Percentiles rank a stretch among this genome's conserved stretches.
Conservation (phyloP, 1,140 invertebrate genomes). For the Meteorus sp. region DNA sequence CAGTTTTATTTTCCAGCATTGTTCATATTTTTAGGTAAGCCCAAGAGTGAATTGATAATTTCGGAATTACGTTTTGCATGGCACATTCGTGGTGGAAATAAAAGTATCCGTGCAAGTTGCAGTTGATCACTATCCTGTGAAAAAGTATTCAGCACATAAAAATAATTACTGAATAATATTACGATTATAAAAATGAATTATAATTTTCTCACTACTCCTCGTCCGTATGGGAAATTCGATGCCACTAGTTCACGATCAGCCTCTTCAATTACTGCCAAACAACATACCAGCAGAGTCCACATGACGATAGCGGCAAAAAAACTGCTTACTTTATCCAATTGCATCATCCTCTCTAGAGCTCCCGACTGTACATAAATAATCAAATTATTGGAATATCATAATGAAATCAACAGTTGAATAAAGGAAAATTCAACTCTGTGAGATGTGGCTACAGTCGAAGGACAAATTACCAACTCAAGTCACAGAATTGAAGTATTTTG, state of each 20-base stretch:
- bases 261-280: slow-evolving; percentile 41
- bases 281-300: too few relatives aligned
- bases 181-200: neutral
- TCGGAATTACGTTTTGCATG: slow-evolving; percentile 70
- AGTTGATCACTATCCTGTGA: slow-evolving; percentile 44
- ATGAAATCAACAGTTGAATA: too few relatives aligned
- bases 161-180: slow-evolving; percentile 13
- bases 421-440: too few relatives aligned
- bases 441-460: too few relatives aligned
- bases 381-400: too few relatives aligned
- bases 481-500: too few relatives aligned
- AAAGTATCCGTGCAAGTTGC: slow-evolving; percentile 40
- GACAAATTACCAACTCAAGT: too few relatives aligned
- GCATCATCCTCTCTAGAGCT: too few relatives aligned
- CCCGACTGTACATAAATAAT: too few relatives aligned
- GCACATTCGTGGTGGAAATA: slow-evolving; percentile 38
- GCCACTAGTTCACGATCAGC: slow-evolving; percentile 32
- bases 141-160: slow-evolving; percentile 4
- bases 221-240: slow-evolving; percentile 36
- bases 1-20: slow-evolving; percentile 66
- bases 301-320: too few relatives aligned
- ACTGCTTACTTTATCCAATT: too few relatives aligned
- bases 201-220: slow-evolving; percentile 37
- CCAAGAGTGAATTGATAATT: slow-evolving; percentile 72
- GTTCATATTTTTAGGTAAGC: slow-evolving; percentile 71